These are phyloP conservation scores for Micronycteris hirsuta DNA, from an alignment of 2,113 vertebrate species.

Conservation along the genomic window DNA sequence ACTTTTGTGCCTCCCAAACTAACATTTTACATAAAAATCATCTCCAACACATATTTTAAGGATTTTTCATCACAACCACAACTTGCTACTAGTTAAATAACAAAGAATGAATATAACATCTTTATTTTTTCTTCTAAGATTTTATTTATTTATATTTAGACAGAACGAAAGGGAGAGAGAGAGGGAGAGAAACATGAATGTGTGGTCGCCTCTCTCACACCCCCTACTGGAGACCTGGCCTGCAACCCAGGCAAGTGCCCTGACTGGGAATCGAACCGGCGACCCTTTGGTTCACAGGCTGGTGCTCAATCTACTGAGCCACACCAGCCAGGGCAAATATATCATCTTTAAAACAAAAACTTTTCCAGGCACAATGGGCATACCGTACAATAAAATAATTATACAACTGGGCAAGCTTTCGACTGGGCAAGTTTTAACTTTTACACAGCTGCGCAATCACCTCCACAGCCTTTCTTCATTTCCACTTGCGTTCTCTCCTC, in stretches of 20 bases:
- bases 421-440: neutral
- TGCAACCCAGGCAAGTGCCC: too few relatives aligned
- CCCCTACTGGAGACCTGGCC: too few relatives aligned
- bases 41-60: neutral
- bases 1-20: neutral
- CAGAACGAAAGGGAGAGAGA: too few relatives aligned
- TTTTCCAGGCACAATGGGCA: neutral
- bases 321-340: too few relatives aligned
- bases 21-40: slow-evolving; percentile 45
- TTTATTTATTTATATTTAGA: too few relatives aligned
- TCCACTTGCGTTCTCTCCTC: neutral
- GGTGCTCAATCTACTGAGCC: too few relatives aligned
- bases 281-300: too few relatives aligned
- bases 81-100: neutral
- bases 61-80: neutral
- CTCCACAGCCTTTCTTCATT: neutral
- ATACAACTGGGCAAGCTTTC: neutral
- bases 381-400: neutral
- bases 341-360: neutral
- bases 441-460: neutral
- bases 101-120: neutral
- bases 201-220: too few relatives aligned
- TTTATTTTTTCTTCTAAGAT: neutral
- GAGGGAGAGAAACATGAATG: too few relatives aligned
- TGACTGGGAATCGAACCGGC: too few relatives aligned